Evolutionary conservation across 1,140 invertebrate genomes (phyloP).

Genomic region (Drosophila sturtevanti): DNA sequence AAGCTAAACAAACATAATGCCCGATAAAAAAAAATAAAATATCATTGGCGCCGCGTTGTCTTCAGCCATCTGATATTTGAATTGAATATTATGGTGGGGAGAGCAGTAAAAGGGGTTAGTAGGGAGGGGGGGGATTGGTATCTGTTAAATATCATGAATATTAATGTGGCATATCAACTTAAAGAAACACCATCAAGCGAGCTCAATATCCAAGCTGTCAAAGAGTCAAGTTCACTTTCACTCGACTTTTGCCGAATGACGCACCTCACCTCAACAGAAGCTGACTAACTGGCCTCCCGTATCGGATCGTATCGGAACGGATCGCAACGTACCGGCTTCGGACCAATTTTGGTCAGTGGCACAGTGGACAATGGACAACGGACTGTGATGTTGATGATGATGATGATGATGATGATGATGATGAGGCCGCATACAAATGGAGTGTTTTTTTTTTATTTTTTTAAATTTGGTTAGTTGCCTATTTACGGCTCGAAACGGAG

Average conservation of each 20-base stretch:
- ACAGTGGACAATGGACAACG: constrained; percentile 31
- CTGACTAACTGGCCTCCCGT: constrained; percentile 9
- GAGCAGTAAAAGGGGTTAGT: too few species aligned
- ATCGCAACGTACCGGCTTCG: constrained; percentile 17
- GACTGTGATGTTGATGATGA: background rate
- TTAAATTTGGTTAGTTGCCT: constrained; percentile 37
- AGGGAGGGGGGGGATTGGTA: background rate
- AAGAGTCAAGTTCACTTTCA: constrained; percentile 80
- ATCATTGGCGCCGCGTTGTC: constrained; percentile 33
- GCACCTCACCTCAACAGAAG: constrained; percentile 40
- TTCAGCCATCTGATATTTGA: constrained; percentile 17
- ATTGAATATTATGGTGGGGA: background rate
- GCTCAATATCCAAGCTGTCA: constrained; percentile 36
- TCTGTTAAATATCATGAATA: constrained; percentile 72
- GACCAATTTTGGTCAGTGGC: constrained; percentile 74
- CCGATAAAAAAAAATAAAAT: constrained; percentile 18
- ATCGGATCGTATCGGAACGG: constrained; percentile 15
- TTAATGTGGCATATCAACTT: constrained; percentile 58
- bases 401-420: too few species aligned
- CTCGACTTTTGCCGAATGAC: constrained; percentile 51
- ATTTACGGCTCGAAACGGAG: constrained; percentile 39
- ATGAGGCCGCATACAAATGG: constrained; percentile 63
- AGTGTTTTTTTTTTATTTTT: constrained; percentile 42
- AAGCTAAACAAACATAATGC: constrained; percentile 57
- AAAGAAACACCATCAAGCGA: background rate